Evolutionary conservation across 35 echinoderm and acorn worm species (phyloP).

Genomic region (Heliocidaris tuberculata): DNA sequence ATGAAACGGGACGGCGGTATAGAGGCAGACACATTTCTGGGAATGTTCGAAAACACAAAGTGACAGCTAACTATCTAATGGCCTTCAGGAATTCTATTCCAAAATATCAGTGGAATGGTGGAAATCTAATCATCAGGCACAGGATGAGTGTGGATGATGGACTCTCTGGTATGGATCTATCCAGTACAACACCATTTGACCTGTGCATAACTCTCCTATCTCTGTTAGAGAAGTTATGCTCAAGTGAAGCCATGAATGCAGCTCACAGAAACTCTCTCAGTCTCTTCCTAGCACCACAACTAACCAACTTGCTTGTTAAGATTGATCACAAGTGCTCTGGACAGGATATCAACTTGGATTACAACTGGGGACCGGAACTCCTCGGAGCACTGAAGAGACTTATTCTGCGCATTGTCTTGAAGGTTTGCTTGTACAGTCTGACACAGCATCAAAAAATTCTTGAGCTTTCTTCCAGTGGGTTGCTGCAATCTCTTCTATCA

Average conservation of each 20-base stretch:
- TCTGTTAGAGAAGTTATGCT: conserved; percentile 79
- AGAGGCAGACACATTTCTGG: neutral
- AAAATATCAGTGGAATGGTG: conserved; percentile 54
- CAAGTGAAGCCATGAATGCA: conserved; percentile 81
- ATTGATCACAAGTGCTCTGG: conserved; percentile 57
- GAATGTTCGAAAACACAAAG: neutral
- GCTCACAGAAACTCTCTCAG: conserved; percentile 70
- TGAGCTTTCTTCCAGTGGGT: conserved; percentile 64
- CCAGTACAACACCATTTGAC: conserved; percentile 65
- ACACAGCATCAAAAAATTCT: conserved; percentile 68
- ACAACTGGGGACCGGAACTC: conserved; percentile 56
- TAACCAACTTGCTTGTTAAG: conserved; percentile 66
- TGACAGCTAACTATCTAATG: conserved; percentile 44
- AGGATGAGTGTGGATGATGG: conserved; percentile 49
- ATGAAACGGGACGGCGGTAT: conserved; percentile 40
- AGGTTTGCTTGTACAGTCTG: conserved; percentile 81
- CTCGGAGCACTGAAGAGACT: conserved; percentile 76
- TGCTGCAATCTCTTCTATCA: conserved; percentile 64
- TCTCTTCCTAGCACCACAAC: conserved; percentile 82
- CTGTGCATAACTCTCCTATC: conserved; percentile 78
- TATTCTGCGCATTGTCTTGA: conserved; percentile 77
- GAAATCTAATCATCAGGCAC: conserved; percentile 51
- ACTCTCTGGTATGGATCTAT: conserved; percentile 36
- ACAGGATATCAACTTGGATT: conserved; percentile 5
- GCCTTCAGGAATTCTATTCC: conserved; percentile 52